Conservation (phyloP, 2,113 vertebrate genomes). For the Progne subis region DNA sequence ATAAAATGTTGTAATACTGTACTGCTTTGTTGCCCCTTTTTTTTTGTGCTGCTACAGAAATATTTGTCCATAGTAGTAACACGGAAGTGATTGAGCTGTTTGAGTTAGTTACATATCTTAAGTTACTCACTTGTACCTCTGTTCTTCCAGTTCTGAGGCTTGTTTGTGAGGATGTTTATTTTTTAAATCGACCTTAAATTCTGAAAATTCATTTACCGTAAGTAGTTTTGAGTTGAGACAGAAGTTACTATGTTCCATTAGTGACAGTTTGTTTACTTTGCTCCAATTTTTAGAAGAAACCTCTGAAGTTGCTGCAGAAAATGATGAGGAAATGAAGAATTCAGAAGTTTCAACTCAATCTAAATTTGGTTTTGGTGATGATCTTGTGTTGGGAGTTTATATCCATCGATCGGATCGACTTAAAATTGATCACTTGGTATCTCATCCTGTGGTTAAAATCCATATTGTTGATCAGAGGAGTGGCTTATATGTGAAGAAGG, state of each 20-base stretch:
- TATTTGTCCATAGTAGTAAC: not conserved
- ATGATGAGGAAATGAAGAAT: conserved; percentile 61
- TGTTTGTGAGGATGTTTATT: not conserved
- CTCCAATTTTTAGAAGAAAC: conserved; percentile 65
- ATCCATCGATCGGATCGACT: conserved; percentile 89
- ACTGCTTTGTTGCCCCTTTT: not conserved
- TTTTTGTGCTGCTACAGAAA: not conserved
- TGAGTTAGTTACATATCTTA: not conserved
- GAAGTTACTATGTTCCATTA: not conserved
- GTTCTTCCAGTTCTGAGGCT: not conserved
- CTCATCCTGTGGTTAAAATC: conserved; percentile 93
- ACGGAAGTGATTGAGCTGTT: not conserved
- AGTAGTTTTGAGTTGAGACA: not conserved
- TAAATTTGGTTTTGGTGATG: conserved; percentile 76
- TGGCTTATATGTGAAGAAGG: conserved; percentile 89
- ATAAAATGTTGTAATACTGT: not conserved
- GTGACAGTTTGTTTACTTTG: not conserved
- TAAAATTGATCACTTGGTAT: conserved; percentile 86
- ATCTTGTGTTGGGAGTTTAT: conserved; percentile 88
- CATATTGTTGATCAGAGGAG: conserved; percentile 88
- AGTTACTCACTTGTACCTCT: not conserved
- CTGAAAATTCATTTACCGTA: not conserved
- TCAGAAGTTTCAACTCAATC: conserved; percentile 59
- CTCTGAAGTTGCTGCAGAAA: conserved; percentile 24
- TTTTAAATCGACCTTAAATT: not conserved